Evolutionary conservation across 2,888 invertebrate genomes (phyloP), one percentile per base, ranked within the genome.

Genomic region (Nephrotoma flavescens): DNA sequence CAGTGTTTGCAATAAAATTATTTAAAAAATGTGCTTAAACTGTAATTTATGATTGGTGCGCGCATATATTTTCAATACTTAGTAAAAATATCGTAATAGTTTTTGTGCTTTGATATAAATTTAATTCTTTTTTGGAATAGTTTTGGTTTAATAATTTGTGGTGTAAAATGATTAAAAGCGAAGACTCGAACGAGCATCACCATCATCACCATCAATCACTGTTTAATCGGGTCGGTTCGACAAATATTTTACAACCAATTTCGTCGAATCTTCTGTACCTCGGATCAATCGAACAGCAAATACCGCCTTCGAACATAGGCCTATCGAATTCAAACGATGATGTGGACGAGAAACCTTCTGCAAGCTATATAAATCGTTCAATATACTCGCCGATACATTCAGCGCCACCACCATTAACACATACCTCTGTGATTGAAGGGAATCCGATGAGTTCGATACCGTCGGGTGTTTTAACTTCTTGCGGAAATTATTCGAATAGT

Each of bases 151-250:
- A 31, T 41, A 42, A 84, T 31, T 31, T 31, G 15, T 7, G 4
- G 41, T 83, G 41, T 15, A 87, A 87, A 86, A 88, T 88, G 88
- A 88, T 88, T 41, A 88, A 88, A 86, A 87, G 47, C 83, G 88
- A 88, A 87, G 87, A 88, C 57, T 87, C 88, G 86, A 52, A 47
- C 4, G 31, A 86, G 86, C 15, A 87, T 52, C 83, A 86, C 85
- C 85, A 87, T 52, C 71, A 90, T 52, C 91, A 91, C 88, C 90
- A 91, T 42, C 88, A 88, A 71, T 87, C 89, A 86, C 87, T 89
- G 4, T 88, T 89, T 31, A 90, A 90, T 87, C 85, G 85, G 19
- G 42, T 84, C 15, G 84, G 84, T 15, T 6, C 42, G 7, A 31
- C 85, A 44, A 42, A 85, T 85, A 85, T 44, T 85, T 85, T 85